phyloP scores from a whole-genome alignment of 1,140 invertebrate species.

The Magallana ariakensis region DNA sequence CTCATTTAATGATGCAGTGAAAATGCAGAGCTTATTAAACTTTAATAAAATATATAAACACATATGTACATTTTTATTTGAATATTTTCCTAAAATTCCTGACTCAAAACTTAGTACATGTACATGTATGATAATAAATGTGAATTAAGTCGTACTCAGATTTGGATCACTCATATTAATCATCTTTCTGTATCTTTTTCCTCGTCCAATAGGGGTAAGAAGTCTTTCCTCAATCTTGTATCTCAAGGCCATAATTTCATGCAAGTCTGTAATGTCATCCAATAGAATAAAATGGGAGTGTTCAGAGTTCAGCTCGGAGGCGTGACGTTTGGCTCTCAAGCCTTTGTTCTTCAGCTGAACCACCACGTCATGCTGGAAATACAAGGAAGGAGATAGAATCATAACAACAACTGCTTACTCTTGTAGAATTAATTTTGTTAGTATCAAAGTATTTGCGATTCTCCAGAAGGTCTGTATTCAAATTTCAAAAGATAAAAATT shows the following conservation, averaged over 20 bases:
- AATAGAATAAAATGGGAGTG: slow-evolving; percentile 72
- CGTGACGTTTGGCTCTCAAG: slow-evolving; percentile 51
- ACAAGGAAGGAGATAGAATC: too few species aligned
- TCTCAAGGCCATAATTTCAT: slow-evolving; percentile 48
- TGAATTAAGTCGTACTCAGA: slow-evolving; percentile 52
- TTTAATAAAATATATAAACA: too few species aligned
- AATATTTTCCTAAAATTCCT: too few species aligned
- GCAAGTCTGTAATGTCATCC: slow-evolving; percentile 53
- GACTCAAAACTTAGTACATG: too few species aligned
- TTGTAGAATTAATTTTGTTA: too few species aligned
- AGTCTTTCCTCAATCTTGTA: slow-evolving; percentile 60
- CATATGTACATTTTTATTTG: too few species aligned
- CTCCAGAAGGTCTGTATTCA: too few species aligned
- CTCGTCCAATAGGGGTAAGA: slow-evolving; percentile 57
- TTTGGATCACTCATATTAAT: slow-evolving; percentile 34
- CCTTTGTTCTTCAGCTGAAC: slow-evolving; percentile 55
- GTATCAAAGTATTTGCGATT: too few species aligned
- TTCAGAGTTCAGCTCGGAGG: slow-evolving; percentile 70
- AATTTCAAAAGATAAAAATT: too few species aligned
- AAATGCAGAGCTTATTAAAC: neutral
- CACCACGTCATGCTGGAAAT: neutral
- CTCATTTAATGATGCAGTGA: neutral
- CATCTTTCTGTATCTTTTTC: slow-evolving; percentile 58
- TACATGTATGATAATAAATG: too few species aligned
- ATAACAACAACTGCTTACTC: too few species aligned